phyloP scores from a whole-genome alignment of 2,113 vertebrate species.

The Rhinolophus sinicus region DNA sequence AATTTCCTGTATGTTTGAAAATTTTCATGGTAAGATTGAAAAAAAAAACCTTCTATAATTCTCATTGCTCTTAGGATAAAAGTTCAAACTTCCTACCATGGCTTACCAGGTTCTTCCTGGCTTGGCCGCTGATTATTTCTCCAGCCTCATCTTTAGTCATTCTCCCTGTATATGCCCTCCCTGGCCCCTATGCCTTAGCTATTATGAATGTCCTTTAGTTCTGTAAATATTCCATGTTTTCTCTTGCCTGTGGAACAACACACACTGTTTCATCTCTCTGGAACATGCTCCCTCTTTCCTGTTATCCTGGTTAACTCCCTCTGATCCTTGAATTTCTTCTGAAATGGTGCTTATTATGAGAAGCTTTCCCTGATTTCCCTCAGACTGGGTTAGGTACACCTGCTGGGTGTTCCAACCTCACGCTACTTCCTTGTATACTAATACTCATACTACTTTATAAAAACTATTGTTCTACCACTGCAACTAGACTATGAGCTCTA shows the following conservation, averaged over 20 bases:
- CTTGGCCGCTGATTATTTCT: not conserved
- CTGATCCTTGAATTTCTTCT: not conserved
- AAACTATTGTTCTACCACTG: not conserved
- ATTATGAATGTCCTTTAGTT: conserved; percentile 41
- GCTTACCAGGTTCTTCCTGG: not conserved
- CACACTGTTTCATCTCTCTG: not conserved
- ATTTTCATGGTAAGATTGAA: not conserved
- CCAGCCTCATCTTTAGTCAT: conserved; percentile 33
- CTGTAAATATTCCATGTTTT: not conserved
- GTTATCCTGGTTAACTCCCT: conserved; percentile 10
- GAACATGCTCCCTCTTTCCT: not conserved
- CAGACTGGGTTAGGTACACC: not conserved
- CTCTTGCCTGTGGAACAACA: conserved; percentile 12
- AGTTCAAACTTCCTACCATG: not conserved
- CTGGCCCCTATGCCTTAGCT: not conserved
- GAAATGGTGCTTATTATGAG: not conserved
- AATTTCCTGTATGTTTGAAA: not conserved
- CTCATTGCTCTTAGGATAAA: conserved; percentile 40
- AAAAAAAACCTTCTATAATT: conserved; percentile 32
- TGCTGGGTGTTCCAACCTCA: not conserved
- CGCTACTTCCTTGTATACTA: conserved; percentile 7
- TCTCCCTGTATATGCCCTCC: not conserved
- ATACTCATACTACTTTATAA: conserved; percentile 17
- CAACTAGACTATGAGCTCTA: not conserved
- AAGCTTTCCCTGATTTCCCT: not conserved